Conservation (phyloP, 2,888 invertebrate genomes). For the Cylindroiulus punctatus region DNA sequence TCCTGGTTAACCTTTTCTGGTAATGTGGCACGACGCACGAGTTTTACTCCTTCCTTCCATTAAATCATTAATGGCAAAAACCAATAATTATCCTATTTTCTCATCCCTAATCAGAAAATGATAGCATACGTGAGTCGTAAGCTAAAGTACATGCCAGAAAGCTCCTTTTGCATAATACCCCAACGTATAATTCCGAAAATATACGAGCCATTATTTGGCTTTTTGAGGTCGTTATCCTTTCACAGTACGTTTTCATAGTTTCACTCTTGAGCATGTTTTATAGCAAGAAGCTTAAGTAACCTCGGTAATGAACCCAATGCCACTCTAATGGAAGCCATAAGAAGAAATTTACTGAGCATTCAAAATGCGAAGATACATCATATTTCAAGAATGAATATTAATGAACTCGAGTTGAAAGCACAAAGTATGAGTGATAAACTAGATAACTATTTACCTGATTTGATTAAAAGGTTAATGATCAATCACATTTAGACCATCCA, state of each 20-base stretch:
- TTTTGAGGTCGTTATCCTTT: not conserved
- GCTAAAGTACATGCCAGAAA: not conserved
- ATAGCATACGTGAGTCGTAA: not conserved
- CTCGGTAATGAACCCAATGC: not conserved
- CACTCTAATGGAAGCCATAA: not conserved
- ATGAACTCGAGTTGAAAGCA: too few species aligned
- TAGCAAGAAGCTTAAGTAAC: constrained; percentile 3
- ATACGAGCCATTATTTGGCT: not conserved
- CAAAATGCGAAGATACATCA: too few species aligned
- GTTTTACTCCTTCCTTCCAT: too few species aligned
- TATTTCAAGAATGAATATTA: too few species aligned
- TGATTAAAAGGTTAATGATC: too few species aligned
- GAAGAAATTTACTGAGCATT: not conserved
- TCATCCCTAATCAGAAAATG: not conserved
- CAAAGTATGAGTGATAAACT: too few species aligned
- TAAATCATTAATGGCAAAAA: not conserved
- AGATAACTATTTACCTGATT: too few species aligned
- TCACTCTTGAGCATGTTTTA: not conserved
- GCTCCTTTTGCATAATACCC: not conserved
- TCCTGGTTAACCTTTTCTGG: too few species aligned
- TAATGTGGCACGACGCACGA: too few species aligned
- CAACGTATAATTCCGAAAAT: not conserved
- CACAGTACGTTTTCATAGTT: not conserved
- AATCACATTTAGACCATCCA: too few species aligned
- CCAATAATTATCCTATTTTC: not conserved